Evolutionary conservation across 2,113 vertebrate genomes (phyloP).

Genomic region (Zootoca vivipara): DNA sequence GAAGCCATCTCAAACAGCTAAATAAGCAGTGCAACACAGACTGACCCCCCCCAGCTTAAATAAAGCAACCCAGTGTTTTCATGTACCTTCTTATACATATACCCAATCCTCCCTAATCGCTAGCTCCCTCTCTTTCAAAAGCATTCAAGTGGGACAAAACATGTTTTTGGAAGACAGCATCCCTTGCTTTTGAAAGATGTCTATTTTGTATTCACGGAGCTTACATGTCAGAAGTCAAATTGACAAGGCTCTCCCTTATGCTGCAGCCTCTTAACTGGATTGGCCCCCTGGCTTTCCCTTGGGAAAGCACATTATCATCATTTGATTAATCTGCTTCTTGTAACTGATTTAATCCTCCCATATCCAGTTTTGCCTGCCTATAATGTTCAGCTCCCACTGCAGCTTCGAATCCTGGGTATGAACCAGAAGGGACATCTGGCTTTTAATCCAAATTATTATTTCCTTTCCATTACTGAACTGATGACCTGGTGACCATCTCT

Average conservation of each 20-base stretch:
- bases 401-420: background rate
- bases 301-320: constrained; percentile 13
- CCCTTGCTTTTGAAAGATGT: background rate
- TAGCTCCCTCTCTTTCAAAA: background rate
- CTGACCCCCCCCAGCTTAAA: background rate
- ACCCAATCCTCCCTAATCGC: background rate
- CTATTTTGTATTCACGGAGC: constrained; percentile 9
- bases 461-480: background rate
- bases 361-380: background rate
- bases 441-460: constrained; percentile 18
- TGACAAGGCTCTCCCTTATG: constrained; percentile 18
- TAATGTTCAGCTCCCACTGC: background rate
- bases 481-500: background rate
- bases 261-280: constrained; percentile 7
- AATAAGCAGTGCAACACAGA: background rate
- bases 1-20: background rate
- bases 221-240: constrained; percentile 38
- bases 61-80: no score
- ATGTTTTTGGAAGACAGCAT: background rate
- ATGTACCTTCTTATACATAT: background rate
- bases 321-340: constrained; percentile 30
- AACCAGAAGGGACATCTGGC: constrained; percentile 14
- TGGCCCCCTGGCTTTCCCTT: background rate
- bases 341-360: constrained; percentile 21
- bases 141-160: background rate